A percentile compares a stretch with the other conserved stretches of the same genome.
Evolutionary conservation across 2,797 vertebrate genomes (phyloP).

Genomic region (Hyperoplus lanceolatus): DNA sequence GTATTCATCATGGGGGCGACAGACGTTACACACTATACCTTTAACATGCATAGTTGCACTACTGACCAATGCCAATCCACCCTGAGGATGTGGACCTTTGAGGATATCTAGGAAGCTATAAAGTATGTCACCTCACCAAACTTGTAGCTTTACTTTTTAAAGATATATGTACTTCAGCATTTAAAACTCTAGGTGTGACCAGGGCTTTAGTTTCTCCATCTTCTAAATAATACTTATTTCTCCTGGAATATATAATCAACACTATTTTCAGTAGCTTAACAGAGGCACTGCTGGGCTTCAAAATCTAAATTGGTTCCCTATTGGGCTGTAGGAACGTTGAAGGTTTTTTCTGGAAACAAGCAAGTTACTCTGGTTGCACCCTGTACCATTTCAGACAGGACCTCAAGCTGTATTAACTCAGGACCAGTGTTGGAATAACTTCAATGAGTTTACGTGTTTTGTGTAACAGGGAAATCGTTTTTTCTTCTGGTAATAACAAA

Average conservation of each 20-base stretch:
- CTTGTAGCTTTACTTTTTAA: too few species aligned
- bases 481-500: conserved; percentile 44
- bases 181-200: background rate
- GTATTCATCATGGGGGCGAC: too few species aligned
- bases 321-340: background rate
- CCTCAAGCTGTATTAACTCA: background rate
- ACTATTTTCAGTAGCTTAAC: background rate
- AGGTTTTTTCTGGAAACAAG: background rate
- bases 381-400: background rate
- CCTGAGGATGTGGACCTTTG: background rate
- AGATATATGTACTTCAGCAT: background rate
- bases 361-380: background rate
- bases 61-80: background rate
- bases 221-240: background rate
- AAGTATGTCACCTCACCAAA: too few species aligned
- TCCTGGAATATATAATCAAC: background rate
- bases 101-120: background rate
- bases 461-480: conserved; percentile 19
- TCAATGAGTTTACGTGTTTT: conserved; percentile 10
- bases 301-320: background rate
- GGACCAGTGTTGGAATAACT: background rate
- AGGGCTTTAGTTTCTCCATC: background rate
- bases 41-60: background rate
- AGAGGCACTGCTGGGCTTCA: background rate
- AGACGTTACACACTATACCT: background rate